Conservation (phyloP, 2,113 vertebrate species). For the Corythoichthys intestinalis region DNA sequence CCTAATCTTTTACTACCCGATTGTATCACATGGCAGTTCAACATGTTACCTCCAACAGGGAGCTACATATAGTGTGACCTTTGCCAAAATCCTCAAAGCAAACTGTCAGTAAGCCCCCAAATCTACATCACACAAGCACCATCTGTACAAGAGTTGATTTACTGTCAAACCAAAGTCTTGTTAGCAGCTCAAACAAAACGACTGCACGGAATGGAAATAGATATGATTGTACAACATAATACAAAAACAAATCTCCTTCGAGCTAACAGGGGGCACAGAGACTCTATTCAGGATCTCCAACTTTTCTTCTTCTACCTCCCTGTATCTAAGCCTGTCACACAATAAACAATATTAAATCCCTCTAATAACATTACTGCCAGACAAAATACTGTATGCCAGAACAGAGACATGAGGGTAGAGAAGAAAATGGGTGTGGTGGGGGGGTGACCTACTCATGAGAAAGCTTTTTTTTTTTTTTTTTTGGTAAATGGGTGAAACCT, state of each 20-base stretch:
- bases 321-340: slow-evolving; percentile 58
- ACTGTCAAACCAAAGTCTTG: slow-evolving; percentile 46
- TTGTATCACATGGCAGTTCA: slow-evolving; percentile 26
- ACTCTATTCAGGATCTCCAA: slow-evolving; percentile 54
- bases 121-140: slow-evolving; percentile 54
- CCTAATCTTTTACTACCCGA: slow-evolving; percentile 1
- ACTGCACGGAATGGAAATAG: slow-evolving; percentile 47
- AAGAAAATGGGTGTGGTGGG: background rate
- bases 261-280: slow-evolving; percentile 46
- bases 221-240: slow-evolving; percentile 57
- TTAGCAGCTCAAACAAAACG: slow-evolving; percentile 46
- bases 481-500: slow-evolving; percentile 16
- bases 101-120: slow-evolving; percentile 45
- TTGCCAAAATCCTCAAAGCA: slow-evolving; percentile 53
- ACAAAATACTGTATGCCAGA: slow-evolving; percentile 52
- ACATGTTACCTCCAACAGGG: slow-evolving; percentile 35
- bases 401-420: slow-evolving; percentile 14
- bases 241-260: slow-evolving; percentile 59
- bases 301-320: slow-evolving; percentile 56
- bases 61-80: slow-evolving; percentile 43
- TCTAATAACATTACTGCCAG: slow-evolving; percentile 52
- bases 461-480: slow-evolving; percentile 10
- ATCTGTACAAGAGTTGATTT: slow-evolving; percentile 46
- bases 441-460: slow-evolving; percentile 32
- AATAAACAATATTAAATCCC: slow-evolving; percentile 64